Base-by-base conservation (phyloP, 92 coral and sea anemone genomes). In the Epizoanthus ramosus region DNA sequence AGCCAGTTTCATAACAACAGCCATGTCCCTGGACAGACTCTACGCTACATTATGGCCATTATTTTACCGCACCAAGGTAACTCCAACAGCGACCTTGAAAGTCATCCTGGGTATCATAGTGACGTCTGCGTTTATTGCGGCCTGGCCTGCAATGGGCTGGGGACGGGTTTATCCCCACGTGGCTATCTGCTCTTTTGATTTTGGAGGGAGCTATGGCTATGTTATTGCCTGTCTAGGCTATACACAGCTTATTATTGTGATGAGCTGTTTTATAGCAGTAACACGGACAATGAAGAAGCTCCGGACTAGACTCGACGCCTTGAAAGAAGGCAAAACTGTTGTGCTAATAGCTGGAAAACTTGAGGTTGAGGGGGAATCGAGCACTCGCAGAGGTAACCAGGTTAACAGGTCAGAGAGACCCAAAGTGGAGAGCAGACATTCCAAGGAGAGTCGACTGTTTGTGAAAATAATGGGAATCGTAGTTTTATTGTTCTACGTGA, bases 101-200 rank as follows among this genome's bases (percentile, higher is more conserved):
- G 14, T 66, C 22, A 59, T 88, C 23, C 18, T 66, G 31, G 84
- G 83, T 15, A 74, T 52, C 45, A 25, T 68, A 9, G 18, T 88
- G 83, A 79, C 79, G 39, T 89, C 89, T 65, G 92, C 86, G 15
- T 85, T 88, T 53, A 25, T 88, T 17, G 84, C 89, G 61, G 82
- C 89, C 22, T 72, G 74, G 85, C 91, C 91, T 14, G 81, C 77
- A 14, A 79, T 88, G 79, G 91, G 91, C 79, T 88, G 89, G 89
- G 91, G 91, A 8, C 72, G 61, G 50, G 91, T 88, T 3, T 68
- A 68, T 24, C 71, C 89, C 21, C 84, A 83, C 57, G 14, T 57
- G 2, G 91, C 76, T 10, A 31, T 80, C 19, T 88, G 92, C 21
- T 88, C 92, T 43, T 88, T 88, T 74, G 89, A 88, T 35, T 88